A percentile compares a stretch with the other conserved stretches of the same genome.
These are phyloP conservation scores for Acanthoscelides obtectus DNA, from an alignment of 2,888 invertebrate genomes.

Conservation along the genomic window DNA sequence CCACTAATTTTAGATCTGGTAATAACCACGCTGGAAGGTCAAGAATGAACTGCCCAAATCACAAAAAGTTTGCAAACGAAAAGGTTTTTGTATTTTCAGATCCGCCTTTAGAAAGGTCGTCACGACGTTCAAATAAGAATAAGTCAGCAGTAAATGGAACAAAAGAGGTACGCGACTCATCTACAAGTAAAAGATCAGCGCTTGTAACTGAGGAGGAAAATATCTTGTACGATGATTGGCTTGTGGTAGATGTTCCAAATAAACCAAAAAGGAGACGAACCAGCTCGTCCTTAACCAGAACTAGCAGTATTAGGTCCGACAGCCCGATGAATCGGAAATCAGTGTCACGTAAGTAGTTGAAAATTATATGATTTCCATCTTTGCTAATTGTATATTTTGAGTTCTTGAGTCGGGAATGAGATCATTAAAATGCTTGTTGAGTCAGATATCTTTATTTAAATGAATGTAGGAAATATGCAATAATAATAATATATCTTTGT, in stretches of 20 bases:
- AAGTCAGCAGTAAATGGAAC: neutral
- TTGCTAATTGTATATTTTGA: too few species aligned
- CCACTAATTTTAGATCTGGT: too few species aligned
- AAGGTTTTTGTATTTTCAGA: too few species aligned
- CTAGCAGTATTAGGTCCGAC: conserved; percentile 2
- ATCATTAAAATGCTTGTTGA: too few species aligned
- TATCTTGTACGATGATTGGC: conserved; percentile 74
- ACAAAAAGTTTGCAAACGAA: too few species aligned
- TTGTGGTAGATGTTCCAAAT: conserved; percentile 59
- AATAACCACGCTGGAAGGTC: too few species aligned
- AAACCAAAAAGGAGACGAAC: conserved; percentile 28
- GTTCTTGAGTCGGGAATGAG: too few species aligned
- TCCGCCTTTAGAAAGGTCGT: neutral
- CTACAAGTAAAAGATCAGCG: conserved; percentile 48
- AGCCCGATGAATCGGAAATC: conserved; percentile 9
- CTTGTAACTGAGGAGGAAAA: conserved; percentile 66
- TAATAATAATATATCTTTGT: too few species aligned
- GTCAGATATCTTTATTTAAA: too few species aligned
- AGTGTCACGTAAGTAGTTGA: conserved; percentile 1
- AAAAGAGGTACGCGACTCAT: neutral
- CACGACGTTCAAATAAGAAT: neutral
- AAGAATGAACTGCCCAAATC: too few species aligned
- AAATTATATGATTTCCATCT: too few species aligned
- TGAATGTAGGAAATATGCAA: too few species aligned
- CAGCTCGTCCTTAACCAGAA: neutral